A percentile compares a stretch with the other conserved stretches of the same genome.
These are phyloP conservation scores for Parotocinclus haroldoi DNA, from an alignment of 2,797 vertebrate genomes.

Conservation along the genomic window DNA sequence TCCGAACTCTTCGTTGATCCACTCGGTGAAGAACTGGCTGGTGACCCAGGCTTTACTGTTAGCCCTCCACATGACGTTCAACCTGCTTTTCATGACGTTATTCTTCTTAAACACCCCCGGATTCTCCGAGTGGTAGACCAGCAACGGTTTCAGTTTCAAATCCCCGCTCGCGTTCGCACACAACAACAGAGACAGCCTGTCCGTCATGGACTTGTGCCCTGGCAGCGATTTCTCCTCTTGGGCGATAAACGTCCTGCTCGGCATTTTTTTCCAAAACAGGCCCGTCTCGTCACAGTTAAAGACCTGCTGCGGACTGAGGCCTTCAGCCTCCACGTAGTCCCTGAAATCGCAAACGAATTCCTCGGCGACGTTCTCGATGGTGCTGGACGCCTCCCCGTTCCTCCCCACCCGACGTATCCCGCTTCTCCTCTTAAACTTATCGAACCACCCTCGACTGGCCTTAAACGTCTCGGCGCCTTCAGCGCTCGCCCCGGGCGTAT, in stretches of 20 bases:
- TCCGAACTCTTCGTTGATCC: no score
- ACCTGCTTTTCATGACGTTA: constrained; percentile 2
- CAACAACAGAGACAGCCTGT: constrained; percentile 47
- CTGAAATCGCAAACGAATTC: not conserved
- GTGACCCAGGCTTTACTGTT: constrained; percentile 45
- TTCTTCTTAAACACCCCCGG: constrained; percentile 32
- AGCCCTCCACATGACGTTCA: constrained; percentile 42
- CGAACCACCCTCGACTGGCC: not conserved
- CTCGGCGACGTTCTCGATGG: not conserved
- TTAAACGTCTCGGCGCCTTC: not conserved
- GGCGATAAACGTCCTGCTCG: constrained; percentile 33
- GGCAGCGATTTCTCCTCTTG: constrained; percentile 34
- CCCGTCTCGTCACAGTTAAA: constrained; percentile 51
- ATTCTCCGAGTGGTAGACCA: constrained; percentile 44
- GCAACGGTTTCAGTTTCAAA: constrained; percentile 52
- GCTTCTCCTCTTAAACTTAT: constrained; percentile 1
- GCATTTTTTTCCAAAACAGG: constrained; percentile 55
- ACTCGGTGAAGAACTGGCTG: not conserved
- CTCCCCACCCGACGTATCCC: constrained; percentile 3
- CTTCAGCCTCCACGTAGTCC: not conserved
- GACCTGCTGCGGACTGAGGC: constrained; percentile 30
- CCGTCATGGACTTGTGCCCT: constrained; percentile 38
- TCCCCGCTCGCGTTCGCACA: constrained; percentile 46
- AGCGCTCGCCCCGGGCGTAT: not conserved
- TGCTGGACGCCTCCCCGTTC: constrained; percentile 1